Evolutionary conservation across 2,888 invertebrate genomes (phyloP), one percentile per base, ranked within the genome.

Genomic region (Pristionchus entomophagus): DNA sequence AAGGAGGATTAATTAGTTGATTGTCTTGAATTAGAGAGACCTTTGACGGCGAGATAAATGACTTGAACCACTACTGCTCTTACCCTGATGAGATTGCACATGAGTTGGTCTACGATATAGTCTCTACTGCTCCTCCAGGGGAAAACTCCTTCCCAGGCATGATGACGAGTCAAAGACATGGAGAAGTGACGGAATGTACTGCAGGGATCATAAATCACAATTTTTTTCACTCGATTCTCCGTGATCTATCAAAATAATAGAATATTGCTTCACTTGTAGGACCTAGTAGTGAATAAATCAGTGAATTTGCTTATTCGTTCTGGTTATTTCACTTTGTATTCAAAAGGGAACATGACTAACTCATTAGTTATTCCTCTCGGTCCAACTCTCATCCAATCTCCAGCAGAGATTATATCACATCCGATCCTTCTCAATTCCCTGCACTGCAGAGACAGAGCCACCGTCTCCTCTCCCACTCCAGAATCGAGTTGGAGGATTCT

Each of bases 401-500:
- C 82, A 19, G 45, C 19, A 5, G 82, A 29, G 35, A 82, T 41
- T 2, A 82, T 82, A 26, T 82, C 82, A 26, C 82, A 82, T 22
- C 82, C 59, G 22, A 32, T 80, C 49, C 82, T 56, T 41, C 41
- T 38, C 59, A 82, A 26, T 38, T 56, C 82, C 8, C 83, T 4
- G 22, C 83, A 84, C 29, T 62, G 45, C 8, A 65, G 62, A 1
- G 83, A 62, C 1, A 84, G 32, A 49, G 83, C 83, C 12, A 65
- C 83, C 0, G 83, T 84, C 10, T 84, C 83, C 65, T 65, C 53
- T 14, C 83, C 83, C 0, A 84, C 65, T 38, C 83, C 83, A 12
- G 83, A 35, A 17, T 65, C 83, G 19, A 84, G 45, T 84, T 84
- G 83, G 6, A 84, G 45, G n/a, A 84, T 84, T 29, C 83, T 84